Conservation (phyloP, 2,888 invertebrate species). For the Proisotoma minuta region DNA sequence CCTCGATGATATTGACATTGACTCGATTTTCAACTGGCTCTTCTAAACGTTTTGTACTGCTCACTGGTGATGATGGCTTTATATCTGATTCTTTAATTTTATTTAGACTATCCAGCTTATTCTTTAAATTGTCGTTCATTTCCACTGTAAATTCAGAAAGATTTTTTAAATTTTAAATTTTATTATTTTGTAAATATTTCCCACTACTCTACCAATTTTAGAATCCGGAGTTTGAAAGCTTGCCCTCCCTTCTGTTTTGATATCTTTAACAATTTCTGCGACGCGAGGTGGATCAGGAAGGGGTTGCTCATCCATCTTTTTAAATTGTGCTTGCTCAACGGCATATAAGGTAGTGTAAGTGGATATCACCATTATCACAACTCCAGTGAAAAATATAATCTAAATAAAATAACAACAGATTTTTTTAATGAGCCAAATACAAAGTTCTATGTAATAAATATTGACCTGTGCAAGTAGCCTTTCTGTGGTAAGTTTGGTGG, state of each 20-base stretch:
- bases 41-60: not conserved
- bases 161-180: not conserved
- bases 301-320: conserved; percentile 45
- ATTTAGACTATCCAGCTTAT: not conserved
- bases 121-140: not conserved
- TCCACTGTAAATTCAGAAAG: not conserved
- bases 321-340: conserved; percentile 59
- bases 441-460: not conserved
- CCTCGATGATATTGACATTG: too few species aligned
- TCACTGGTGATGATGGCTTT: not conserved
- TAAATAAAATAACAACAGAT: conserved; percentile 51
- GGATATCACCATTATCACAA: conserved; percentile 82
- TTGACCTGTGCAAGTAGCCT: conserved; percentile 72
- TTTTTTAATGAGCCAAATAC: not conserved
- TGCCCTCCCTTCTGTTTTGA: not conserved
- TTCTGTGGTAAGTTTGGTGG: conserved; percentile 78
- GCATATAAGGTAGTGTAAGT: conserved; percentile 83
- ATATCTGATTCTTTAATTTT: not conserved
- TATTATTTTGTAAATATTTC: not conserved
- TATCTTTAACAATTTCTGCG: conserved; percentile 16
- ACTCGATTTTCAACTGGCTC: not conserved
- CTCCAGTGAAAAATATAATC: conserved; percentile 72
- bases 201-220: not conserved
- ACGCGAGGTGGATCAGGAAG: conserved; percentile 19
- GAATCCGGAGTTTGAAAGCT: conserved; percentile 7